A percentile compares a stretch with the other conserved stretches of the same genome.
Conservation (phyloP, 1,140 invertebrate genomes). For the Monochamus saltuarius region DNA sequence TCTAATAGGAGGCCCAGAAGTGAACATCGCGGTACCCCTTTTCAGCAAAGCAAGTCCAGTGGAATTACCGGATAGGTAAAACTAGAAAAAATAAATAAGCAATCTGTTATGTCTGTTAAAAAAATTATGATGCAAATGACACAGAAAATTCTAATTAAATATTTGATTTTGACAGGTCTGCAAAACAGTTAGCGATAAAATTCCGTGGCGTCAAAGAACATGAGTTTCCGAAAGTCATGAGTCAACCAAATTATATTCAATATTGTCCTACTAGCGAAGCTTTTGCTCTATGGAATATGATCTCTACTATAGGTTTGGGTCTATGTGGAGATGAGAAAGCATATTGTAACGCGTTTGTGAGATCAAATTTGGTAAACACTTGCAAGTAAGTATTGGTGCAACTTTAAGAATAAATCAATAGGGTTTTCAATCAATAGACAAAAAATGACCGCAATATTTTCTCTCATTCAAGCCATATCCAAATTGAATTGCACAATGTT, state of each 20-base stretch:
- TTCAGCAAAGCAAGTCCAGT: conserved; percentile 38
- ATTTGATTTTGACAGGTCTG: not conserved
- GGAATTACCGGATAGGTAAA: conserved; percentile 21
- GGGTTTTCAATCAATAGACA: no score
- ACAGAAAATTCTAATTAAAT: not conserved
- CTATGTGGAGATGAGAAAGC: conserved; percentile 41
- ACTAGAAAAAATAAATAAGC: no score
- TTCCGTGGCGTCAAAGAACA: conserved; percentile 28
- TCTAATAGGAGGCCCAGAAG: conserved; percentile 45
- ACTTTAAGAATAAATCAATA: not conserved
- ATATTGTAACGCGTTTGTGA: conserved; percentile 37
- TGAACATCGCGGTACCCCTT: conserved; percentile 43
- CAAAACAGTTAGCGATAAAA: conserved; percentile 17
- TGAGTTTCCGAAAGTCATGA: conserved; percentile 25
- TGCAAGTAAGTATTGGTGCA: conserved; percentile 39
- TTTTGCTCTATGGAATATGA: conserved; percentile 39
- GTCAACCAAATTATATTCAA: conserved; percentile 23
- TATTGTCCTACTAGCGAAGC: conserved; percentile 32
- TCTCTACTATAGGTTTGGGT: conserved; percentile 44
- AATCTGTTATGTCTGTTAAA: no score
- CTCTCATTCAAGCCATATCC: no score
- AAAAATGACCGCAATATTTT: no score
- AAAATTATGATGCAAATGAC: no score
- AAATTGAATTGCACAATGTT: no score
- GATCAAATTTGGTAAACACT: conserved; percentile 35